Evolutionary conservation across 2,888 invertebrate genomes (phyloP).

Genomic region (Andrena bicolor): DNA sequence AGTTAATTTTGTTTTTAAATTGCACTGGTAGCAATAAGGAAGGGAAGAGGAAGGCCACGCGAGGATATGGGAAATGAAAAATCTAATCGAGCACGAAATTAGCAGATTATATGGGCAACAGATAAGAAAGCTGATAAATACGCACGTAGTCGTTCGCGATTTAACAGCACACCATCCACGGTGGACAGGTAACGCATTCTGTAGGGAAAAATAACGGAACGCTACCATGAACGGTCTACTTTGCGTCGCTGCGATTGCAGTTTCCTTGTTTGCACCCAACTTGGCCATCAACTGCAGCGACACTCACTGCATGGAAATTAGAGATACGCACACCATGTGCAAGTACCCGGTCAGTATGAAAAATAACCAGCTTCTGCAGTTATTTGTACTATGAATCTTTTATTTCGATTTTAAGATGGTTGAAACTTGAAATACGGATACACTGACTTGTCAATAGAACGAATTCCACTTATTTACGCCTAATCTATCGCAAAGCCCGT

Average conservation of each 20-base stretch:
- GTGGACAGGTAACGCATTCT: neutral
- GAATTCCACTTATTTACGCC: too few species aligned
- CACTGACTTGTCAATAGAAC: too few species aligned
- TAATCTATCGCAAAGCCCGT: too few species aligned
- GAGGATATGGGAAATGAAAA: neutral
- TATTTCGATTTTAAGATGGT: too few species aligned
- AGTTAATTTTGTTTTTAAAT: too few species aligned
- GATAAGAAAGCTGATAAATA: slow-evolving; percentile 22
- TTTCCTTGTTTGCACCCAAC: neutral
- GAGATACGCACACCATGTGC: slow-evolving; percentile 46
- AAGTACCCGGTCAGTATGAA: slow-evolving; percentile 45
- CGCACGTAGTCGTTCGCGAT: neutral
- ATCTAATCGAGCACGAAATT: neutral
- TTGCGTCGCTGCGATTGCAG: neutral
- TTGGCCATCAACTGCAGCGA: slow-evolving; percentile 43
- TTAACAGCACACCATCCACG: neutral
- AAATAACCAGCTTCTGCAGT: too few species aligned
- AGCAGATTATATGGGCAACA: neutral
- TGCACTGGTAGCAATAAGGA: too few species aligned
- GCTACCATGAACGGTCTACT: slow-evolving; percentile 9
- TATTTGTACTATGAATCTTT: too few species aligned
- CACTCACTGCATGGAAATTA: neutral
- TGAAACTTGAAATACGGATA: too few species aligned
- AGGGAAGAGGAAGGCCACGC: too few species aligned
- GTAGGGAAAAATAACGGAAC: neutral